phyloP scores from a whole-genome alignment of 2,113 vertebrate genomes.

The Nyctereutes procyonoides region DNA sequence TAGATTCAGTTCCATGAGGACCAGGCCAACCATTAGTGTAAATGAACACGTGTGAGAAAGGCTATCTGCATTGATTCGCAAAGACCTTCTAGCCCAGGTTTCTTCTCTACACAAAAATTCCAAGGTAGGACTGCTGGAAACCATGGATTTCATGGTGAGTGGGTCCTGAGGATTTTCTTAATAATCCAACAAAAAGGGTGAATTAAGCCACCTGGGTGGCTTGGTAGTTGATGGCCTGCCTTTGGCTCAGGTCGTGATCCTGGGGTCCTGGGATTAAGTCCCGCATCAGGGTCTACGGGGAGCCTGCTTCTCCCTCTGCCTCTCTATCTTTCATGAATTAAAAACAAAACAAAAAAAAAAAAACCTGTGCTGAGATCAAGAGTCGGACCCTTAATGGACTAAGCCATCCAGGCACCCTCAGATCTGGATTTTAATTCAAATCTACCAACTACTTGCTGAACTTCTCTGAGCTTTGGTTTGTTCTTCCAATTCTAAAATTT shows the following conservation, averaged over 20 bases:
- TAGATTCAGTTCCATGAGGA: not conserved
- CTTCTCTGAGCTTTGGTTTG: not conserved
- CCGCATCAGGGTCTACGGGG: no score
- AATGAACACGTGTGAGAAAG: not conserved
- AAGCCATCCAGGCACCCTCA: not conserved
- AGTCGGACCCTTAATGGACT: not conserved
- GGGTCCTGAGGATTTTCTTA: not conserved
- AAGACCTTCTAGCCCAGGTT: not conserved
- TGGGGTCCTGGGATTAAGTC: no score
- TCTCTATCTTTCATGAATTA: no score
- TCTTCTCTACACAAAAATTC: not conserved
- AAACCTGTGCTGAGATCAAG: not conserved
- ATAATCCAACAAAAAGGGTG: not conserved
- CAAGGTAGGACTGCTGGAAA: not conserved
- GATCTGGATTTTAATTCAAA: not conserved
- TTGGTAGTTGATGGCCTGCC: no score
- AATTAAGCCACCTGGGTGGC: no score
- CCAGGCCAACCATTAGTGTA: not conserved
- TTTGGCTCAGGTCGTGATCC: no score
- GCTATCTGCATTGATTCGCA: not conserved
- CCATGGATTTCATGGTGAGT: not conserved
- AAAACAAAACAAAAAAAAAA: not conserved
- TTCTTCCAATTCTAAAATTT: slow-evolving; percentile 14
- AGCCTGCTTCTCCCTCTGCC: no score
- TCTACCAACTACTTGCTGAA: not conserved